phyloP scores from a whole-genome alignment of 2,888 invertebrate genomes.

The Plebejus melissa region DNA sequence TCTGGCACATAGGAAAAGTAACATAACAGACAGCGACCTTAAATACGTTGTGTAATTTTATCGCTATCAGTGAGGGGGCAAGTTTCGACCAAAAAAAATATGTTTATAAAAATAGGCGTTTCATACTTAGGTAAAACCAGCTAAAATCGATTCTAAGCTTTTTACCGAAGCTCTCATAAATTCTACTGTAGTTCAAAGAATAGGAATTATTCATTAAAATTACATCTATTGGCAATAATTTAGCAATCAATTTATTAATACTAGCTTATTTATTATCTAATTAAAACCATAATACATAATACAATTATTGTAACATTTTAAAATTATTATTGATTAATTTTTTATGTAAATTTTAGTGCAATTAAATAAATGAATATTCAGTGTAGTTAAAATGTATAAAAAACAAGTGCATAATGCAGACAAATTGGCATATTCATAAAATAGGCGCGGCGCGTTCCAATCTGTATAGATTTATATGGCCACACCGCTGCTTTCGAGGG shows the following conservation, averaged over 20 bases:
- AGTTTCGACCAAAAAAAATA: background rate
- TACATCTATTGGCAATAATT: conserved; percentile 24
- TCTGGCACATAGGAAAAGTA: background rate
- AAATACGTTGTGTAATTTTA: background rate
- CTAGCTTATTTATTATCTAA: conserved; percentile 4
- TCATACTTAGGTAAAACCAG: background rate
- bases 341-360: background rate
- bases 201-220: conserved; percentile 4
- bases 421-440: background rate
- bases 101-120: conserved; percentile 3
- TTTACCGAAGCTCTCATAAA: background rate
- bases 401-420: background rate
- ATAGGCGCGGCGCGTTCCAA: too few relatives aligned
- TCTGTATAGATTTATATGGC: too few relatives aligned
- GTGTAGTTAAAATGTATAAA: background rate
- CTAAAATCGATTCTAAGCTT: background rate
- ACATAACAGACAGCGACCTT: background rate
- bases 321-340: background rate
- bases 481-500: too few relatives aligned
- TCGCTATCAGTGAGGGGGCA: background rate
- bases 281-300: conserved; percentile 6
- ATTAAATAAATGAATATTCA: background rate
- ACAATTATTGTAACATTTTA: background rate
- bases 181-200: conserved; percentile 6
- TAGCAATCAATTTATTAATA: conserved; percentile 12